phyloP scores from a whole-genome alignment of 2,888 invertebrate genomes.

The Amaurobius ferox region DNA sequence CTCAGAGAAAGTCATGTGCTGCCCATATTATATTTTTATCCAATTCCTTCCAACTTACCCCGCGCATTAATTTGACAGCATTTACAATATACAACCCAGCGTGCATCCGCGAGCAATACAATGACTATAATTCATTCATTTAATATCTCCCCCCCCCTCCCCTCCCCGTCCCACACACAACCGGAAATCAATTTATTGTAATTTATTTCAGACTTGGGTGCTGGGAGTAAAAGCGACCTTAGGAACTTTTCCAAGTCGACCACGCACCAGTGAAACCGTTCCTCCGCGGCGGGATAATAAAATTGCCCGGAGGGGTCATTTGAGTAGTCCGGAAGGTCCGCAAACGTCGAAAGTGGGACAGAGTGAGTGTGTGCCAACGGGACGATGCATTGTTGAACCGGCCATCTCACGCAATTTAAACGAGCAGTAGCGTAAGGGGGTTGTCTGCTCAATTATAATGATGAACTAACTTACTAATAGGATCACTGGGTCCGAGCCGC shows the following conservation, averaged over 20 bases:
- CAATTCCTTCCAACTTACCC: too few species aligned
- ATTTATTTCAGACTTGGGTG: not conserved
- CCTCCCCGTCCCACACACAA: too few species aligned
- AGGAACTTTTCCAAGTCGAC: not conserved
- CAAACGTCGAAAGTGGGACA: slow-evolving; percentile 8
- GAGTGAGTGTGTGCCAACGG: slow-evolving; percentile 2
- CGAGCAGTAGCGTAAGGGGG: not conserved
- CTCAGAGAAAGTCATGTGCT: too few species aligned
- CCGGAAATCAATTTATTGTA: slow-evolving; percentile 16
- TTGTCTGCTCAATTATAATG: not conserved
- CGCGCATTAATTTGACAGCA: too few species aligned
- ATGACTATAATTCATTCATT: too few species aligned
- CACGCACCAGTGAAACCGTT: slow-evolving; percentile 12
- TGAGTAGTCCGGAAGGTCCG: not conserved
- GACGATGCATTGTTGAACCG: not conserved
- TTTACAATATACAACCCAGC: too few species aligned
- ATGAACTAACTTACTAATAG: too few species aligned
- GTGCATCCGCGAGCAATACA: too few species aligned
- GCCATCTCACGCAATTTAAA: not conserved
- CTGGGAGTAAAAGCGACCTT: not conserved
- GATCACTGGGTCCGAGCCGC: too few species aligned
- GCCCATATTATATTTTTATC: too few species aligned
- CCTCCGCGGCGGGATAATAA: not conserved
- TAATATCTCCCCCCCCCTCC: too few species aligned
- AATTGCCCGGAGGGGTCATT: not conserved